A percentile compares a stretch with the other conserved stretches of the same genome.
phyloP scores from a whole-genome alignment of 2,113 vertebrate genomes.

The human region GRCh38 chr22:40550501-40551000 shows the following conservation, averaged over 20 bases:
- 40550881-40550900: too few relatives aligned
- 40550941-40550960: too few relatives aligned
- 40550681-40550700: not conserved
- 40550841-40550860: not conserved
- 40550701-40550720: not conserved
- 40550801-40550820: not conserved
- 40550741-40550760: not conserved
- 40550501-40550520: not conserved
- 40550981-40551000: too few relatives aligned
- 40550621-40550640: not conserved
- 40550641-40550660: not conserved
- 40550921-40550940: too few relatives aligned
- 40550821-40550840: not conserved
- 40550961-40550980: too few relatives aligned
- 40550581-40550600: constrained; percentile 21
- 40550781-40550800: not conserved
- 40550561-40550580: not conserved
- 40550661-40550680: not conserved
- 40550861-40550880: too few relatives aligned
- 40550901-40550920: too few relatives aligned
- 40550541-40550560: not conserved
- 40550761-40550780: not conserved
- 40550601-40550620: not conserved
- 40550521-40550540: not conserved
- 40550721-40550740: constrained; percentile 4